A percentile compares a stretch with the other conserved stretches of the same genome.
These are phyloP conservation scores for Corvus cornix DNA, from an alignment of 2,113 vertebrate species.

Conservation along the genomic window DNA sequence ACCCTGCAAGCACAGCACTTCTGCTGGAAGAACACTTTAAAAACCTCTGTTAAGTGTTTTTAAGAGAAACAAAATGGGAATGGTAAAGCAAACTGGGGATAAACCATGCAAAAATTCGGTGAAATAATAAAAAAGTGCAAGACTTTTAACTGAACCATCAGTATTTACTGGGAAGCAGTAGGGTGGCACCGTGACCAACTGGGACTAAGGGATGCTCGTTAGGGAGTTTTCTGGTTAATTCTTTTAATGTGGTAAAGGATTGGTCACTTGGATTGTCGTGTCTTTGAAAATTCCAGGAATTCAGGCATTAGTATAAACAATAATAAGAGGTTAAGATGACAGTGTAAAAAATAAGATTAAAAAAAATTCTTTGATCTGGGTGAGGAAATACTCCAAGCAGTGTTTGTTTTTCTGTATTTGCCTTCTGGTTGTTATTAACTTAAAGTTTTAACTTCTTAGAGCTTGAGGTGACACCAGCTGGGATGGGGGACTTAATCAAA, in stretches of 20 bases:
- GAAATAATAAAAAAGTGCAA: neutral
- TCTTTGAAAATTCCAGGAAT: neutral
- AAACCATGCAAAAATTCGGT: neutral
- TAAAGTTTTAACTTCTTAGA: neutral
- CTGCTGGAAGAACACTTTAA: neutral
- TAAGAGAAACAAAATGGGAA: neutral
- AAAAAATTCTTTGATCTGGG: neutral
- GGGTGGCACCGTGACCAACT: neutral
- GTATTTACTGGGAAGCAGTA: neutral
- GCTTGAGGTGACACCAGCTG: neutral
- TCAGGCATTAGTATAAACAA: neutral
- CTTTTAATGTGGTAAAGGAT: neutral
- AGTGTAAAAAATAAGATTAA: neutral
- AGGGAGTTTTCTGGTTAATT: neutral
- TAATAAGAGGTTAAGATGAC: neutral
- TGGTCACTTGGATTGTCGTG: neutral
- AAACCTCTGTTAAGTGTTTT: neutral
- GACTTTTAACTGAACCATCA: rapidly evolving
- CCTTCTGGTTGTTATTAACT: neutral
- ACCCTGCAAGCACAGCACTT: neutral
- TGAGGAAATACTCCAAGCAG: neutral
- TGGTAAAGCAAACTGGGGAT: neutral
- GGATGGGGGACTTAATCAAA: neutral
- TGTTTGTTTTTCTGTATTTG: neutral
- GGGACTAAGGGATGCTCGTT: neutral